Percentiles rank a stretch among this genome's conserved stretches.
Conservation (phyloP, 2,888 invertebrate genomes). For the Lumbricus terrestris region DNA sequence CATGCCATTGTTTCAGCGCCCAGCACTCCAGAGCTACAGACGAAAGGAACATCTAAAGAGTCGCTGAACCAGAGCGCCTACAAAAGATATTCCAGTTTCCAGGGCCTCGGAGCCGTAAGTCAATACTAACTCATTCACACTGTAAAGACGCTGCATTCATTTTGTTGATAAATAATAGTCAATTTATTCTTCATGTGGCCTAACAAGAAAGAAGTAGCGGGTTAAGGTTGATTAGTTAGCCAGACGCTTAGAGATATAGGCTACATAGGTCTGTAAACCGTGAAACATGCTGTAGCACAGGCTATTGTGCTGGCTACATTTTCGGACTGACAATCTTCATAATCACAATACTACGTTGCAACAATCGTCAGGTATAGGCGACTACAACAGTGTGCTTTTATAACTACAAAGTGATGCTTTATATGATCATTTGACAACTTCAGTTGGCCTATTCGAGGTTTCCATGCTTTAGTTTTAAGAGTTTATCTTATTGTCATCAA, state of each 20-base stretch:
- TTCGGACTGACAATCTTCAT: background rate
- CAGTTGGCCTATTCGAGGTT: too few relatives aligned
- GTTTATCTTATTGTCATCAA: too few relatives aligned
- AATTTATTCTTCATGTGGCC: background rate
- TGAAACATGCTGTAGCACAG: too few relatives aligned
- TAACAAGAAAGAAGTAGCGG: background rate
- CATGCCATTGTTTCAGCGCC: slow-evolving; percentile 42
- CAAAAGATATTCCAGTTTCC: slow-evolving; percentile 47
- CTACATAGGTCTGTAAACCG: too few relatives aligned
- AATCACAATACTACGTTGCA: background rate
- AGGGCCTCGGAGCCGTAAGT: slow-evolving; percentile 47
- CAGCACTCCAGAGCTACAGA: slow-evolving; percentile 47
- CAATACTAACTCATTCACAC: background rate
- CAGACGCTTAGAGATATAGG: background rate
- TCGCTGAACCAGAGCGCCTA: slow-evolving; percentile 41
- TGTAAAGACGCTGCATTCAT: background rate
- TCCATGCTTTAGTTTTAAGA: too few relatives aligned
- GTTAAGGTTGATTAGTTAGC: background rate
- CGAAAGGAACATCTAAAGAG: slow-evolving; percentile 38
- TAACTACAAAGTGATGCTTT: too few relatives aligned
- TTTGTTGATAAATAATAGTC: background rate
- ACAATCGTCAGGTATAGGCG: too few relatives aligned
- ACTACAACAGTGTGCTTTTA: too few relatives aligned
- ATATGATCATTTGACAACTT: too few relatives aligned
- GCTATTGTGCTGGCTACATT: too few relatives aligned